Evolutionary conservation across 2,797 vertebrate genomes (phyloP), one percentile per base, ranked within the genome.

Genomic region (Gadopsis bispinosus): DNA sequence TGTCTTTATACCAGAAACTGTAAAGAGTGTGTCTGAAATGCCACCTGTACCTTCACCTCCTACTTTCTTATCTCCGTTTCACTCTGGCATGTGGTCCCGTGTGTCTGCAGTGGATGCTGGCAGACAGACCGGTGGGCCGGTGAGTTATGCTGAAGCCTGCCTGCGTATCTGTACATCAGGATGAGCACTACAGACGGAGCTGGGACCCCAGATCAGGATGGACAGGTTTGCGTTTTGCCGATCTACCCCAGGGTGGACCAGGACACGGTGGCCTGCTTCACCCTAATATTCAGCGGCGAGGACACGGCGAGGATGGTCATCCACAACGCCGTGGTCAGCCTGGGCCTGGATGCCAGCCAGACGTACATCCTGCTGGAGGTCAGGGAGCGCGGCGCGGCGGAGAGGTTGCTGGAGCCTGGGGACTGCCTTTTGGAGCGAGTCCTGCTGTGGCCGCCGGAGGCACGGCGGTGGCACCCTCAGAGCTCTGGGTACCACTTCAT

Each of bases 401-500:
- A 97, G 88, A 96, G 93, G 91, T 90, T 90, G 2, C 92, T 99
- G 48, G 92, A 96, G 1, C 84, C 88, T 0, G 92, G 83, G 0
- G 97, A 99, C 12, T 86, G 86, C 0, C 97, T 96, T 0, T 94
- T 97, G 48, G 95, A 97, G 65, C 92, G 96, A 11, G 94, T 97
- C 47, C 87, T 96, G 55, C 94, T 96, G 3, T 99, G 98, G 98
- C 98, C 98, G 0, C 92, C 90, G 0, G 87, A 94, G 5, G 94
- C 95, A 0, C 97, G 96, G 87, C 95, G 94, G 0, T 95, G 94
- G 81, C 97, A 98, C 80, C 94, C 93, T 0, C 94, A 92, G 74
- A 87, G 91, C 55, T 91, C 95, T 0, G 97, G 97, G 5, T 97
- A 97, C 93, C 97, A 96, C 87, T 99, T 99, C 59, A 86, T 96